Base-by-base conservation (phyloP, 1,140 invertebrate genomes). In the Mactra quadrangularis region DNA sequence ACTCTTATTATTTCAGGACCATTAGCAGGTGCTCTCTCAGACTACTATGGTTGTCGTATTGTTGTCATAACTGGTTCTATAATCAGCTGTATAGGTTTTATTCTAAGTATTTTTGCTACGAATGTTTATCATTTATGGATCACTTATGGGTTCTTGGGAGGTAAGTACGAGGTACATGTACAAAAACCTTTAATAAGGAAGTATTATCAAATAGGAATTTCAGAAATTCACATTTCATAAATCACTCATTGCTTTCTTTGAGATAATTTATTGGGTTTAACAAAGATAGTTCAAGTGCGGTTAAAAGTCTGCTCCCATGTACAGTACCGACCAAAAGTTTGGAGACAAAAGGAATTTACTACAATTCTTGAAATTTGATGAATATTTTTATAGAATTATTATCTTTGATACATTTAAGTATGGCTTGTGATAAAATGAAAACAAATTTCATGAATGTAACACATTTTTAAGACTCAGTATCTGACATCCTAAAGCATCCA, bases 71-170 rank as follows among this genome's bases (percentile, higher is more conserved):
- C 47, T 31, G 74, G 74, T 2, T 41, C 57, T 19, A 11, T 77
- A 17, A 33, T 77, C 45, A 64, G 74, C 74, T 62, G 38, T n/a
- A n/a, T 31, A 13, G 74, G 74, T 3, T 64, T 64, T 15, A n/a
- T 77, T 4, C 6, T 52, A 57, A 77, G 74, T 25, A 25, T 38
- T 9, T 77, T 77, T 52, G 57, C 59, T 25, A 62, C 74, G 3
- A 38, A 45, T 33, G 19, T 77, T 3, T 31, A 29, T 3, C 45
- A 50, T 4, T 45, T 77, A 6, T 64, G 38, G 41, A 22, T 77
- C 7, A 62, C 74, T 6, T 76, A 62, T 62, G 74, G 74, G n/a
- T 15, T 62, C 15, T 17, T 76, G 2, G 41, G n/a, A 29, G 74
- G 74, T 76, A 62, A 45, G 38, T 19, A 62, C n/a, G 33, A 57